phyloP scores from a whole-genome alignment of 2,113 vertebrate species.

The Vanacampus margaritifer region DNA sequence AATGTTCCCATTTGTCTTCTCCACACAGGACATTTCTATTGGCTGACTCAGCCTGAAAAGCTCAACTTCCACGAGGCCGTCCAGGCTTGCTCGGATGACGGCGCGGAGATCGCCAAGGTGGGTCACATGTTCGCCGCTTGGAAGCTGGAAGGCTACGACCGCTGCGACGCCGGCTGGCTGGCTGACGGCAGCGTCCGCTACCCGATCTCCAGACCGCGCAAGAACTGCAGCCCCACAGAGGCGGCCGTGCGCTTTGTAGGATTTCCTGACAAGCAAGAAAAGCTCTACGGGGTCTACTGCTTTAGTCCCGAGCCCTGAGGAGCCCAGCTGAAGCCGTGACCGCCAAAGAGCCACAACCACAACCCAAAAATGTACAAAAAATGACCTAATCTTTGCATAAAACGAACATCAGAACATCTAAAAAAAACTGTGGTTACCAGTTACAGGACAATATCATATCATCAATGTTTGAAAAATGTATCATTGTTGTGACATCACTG shows the following conservation, averaged over 20 bases:
- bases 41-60: conserved; percentile 84
- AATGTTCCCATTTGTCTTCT: conserved; percentile 12
- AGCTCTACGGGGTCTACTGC: conserved; percentile 93
- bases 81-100: conserved; percentile 81
- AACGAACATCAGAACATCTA: conserved; percentile 80
- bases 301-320: conserved; percentile 78
- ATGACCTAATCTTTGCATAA: conserved; percentile 69
- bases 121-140: conserved; percentile 92
- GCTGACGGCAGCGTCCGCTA: conserved; percentile 95
- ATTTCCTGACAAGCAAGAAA: conserved; percentile 88
- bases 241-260: conserved; percentile 86
- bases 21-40: conserved; percentile 83
- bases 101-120: conserved; percentile 88
- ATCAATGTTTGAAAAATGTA: conserved; percentile 45
- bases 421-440: conserved; percentile 89
- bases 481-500: conserved; percentile 20
- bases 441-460: conserved; percentile 63
- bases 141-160: conserved; percentile 89
- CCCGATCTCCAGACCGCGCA: conserved; percentile 86
- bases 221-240: conserved; percentile 92
- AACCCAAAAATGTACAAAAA: conserved; percentile 40
- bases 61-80: conserved; percentile 85
- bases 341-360: conserved; percentile 67
- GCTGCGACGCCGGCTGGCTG: conserved; percentile 93
- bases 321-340: conserved; percentile 33